These are phyloP conservation scores for Cairina moschata DNA, from an alignment of 2,113 vertebrate species.

Conservation along the genomic window DNA sequence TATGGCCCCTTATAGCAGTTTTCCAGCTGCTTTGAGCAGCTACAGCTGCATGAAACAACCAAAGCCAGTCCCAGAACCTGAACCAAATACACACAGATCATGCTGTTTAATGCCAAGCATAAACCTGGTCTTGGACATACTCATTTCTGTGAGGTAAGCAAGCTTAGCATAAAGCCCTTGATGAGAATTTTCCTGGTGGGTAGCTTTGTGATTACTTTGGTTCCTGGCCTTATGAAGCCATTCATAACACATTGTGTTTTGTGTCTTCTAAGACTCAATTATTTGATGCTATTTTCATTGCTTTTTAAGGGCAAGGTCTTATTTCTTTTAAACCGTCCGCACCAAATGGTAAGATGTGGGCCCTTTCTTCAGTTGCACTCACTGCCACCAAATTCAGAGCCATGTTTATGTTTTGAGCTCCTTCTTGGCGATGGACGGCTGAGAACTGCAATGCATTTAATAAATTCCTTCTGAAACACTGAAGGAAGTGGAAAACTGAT, in stretches of 20 bases:
- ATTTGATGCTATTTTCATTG: background rate
- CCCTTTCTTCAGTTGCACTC: background rate
- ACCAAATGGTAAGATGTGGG: background rate
- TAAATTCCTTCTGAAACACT: background rate
- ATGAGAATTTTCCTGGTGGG: background rate
- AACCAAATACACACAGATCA: background rate
- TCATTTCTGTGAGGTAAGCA: background rate
- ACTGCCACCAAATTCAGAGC: background rate
- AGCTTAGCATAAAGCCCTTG: background rate
- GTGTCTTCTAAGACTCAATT: background rate
- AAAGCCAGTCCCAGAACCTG: background rate
- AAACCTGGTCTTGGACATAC: background rate
- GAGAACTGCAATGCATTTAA: background rate
- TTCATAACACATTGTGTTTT: background rate
- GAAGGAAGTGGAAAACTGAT: background rate
- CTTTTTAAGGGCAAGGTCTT: background rate
- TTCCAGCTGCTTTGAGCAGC: conserved; percentile 10
- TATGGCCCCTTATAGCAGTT: background rate
- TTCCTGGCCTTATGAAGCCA: background rate
- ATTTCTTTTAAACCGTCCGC: background rate
- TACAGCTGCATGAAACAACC: background rate
- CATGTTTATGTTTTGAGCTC: background rate
- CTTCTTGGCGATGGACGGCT: background rate
- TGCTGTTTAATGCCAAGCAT: background rate
- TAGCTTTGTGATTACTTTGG: background rate